Evolutionary conservation across 2,888 invertebrate species (phyloP).

Genomic region (Physocephala rufipes): DNA sequence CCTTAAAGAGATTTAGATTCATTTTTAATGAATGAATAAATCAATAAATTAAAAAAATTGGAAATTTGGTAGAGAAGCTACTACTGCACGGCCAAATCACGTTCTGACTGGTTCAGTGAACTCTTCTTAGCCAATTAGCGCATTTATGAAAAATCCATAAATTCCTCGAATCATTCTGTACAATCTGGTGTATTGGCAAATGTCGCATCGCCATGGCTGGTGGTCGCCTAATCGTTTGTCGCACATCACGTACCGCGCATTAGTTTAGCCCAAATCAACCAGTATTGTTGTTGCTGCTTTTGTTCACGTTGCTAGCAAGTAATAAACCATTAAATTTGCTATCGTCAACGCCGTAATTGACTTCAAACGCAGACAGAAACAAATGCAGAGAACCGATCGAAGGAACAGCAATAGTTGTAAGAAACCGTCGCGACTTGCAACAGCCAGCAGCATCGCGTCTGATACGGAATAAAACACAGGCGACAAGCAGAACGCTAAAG

Average conservation of each 20-base stretch:
- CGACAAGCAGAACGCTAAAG: background rate
- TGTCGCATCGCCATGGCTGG: background rate
- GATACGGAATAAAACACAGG: background rate
- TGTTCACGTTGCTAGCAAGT: conserved; percentile 7
- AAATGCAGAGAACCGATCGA: background rate
- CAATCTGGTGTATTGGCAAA: conserved; percentile 18
- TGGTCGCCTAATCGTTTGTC: background rate
- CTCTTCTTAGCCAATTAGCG: conserved; percentile 53
- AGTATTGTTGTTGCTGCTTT: conserved; percentile 2
- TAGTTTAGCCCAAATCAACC: background rate
- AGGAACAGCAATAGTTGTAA: background rate
- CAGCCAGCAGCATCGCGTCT: background rate
- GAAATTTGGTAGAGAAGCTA: background rate
- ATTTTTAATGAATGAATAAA: conserved; percentile 12
- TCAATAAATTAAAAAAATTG: conserved; percentile 6
- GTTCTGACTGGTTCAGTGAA: background rate
- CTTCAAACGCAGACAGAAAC: background rate
- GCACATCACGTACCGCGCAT: background rate
- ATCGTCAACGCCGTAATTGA: conserved; percentile 28
- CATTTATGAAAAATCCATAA: conserved; percentile 57
- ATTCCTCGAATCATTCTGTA: conserved; percentile 31
- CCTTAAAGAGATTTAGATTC: background rate
- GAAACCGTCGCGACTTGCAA: background rate
- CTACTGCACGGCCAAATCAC: background rate
- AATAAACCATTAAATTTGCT: conserved; percentile 34